phyloP scores from a whole-genome alignment of 2,888 invertebrate genomes.

The Spisula solida region DNA sequence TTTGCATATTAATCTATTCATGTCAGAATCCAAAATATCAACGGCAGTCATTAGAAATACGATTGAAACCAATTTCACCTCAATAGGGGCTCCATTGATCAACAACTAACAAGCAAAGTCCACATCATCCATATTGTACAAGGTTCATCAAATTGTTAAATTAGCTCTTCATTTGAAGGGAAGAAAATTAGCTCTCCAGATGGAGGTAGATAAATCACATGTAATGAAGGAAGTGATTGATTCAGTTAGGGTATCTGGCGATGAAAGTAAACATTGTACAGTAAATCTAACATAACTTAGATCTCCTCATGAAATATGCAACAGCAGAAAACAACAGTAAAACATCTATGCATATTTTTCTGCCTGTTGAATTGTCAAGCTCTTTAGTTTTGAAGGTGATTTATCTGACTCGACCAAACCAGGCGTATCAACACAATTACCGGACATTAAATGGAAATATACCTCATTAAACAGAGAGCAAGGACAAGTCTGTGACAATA shows the following conservation, averaged over 20 bases:
- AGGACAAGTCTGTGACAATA: too few relatives aligned
- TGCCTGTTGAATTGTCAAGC: background rate
- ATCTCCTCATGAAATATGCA: slow-evolving; percentile 18
- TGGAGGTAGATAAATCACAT: slow-evolving; percentile 30
- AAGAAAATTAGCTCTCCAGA: slow-evolving; percentile 27
- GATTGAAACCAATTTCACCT: slow-evolving; percentile 47
- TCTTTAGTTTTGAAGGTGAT: slow-evolving; percentile 18
- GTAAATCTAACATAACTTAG: slow-evolving; percentile 3
- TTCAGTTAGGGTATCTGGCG: slow-evolving; percentile 1
- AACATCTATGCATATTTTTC: slow-evolving; percentile 26
- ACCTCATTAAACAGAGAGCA: background rate
- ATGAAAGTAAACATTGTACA: slow-evolving; percentile 6
- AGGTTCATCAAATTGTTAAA: slow-evolving; percentile 41
- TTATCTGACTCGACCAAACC: background rate
- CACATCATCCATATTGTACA: slow-evolving; percentile 22
- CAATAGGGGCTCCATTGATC: slow-evolving; percentile 37
- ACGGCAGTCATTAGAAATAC: slow-evolving; percentile 34
- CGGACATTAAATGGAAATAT: background rate
- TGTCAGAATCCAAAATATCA: slow-evolving; percentile 23
- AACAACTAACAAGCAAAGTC: slow-evolving; percentile 15
- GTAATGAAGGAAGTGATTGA: slow-evolving; percentile 7
- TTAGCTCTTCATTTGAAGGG: slow-evolving; percentile 26
- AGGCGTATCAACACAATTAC: slow-evolving; percentile 11
- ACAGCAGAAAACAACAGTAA: slow-evolving; percentile 1
- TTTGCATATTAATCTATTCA: slow-evolving; percentile 44